Evolutionary conservation across 1,140 invertebrate genomes (phyloP).

Genomic region (Aphaenogaster floridana): DNA sequence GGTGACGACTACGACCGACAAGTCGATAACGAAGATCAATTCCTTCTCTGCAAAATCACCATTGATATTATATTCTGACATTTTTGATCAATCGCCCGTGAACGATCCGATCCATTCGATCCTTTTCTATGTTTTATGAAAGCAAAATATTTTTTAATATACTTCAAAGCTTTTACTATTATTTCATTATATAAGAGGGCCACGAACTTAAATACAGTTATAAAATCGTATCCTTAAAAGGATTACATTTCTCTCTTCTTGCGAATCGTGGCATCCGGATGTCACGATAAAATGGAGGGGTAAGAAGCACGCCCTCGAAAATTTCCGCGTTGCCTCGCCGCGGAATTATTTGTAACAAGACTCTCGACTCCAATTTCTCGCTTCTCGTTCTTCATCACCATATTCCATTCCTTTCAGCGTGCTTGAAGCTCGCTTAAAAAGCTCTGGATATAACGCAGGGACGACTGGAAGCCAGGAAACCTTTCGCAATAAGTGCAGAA

Average conservation of each 20-base stretch:
- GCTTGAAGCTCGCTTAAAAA: conserved; percentile 46
- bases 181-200: not conserved
- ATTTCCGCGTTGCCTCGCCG: conserved; percentile 40
- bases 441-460: conserved; percentile 19
- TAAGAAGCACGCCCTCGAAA: conserved; percentile 51
- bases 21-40: conserved; percentile 16
- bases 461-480: not conserved
- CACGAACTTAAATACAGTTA: conserved; percentile 28
- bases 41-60: not conserved
- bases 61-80: not conserved
- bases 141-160: not conserved
- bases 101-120: not conserved
- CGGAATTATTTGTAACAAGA: conserved; percentile 60
- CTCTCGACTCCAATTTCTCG: conserved; percentile 60
- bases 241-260: conserved; percentile 21
- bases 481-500: conserved; percentile 4
- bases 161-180: not conserved
- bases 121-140: not conserved
- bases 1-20: not conserved
- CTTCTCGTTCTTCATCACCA: conserved; percentile 23
- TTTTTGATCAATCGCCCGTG: not conserved
- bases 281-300: conserved; percentile 22
- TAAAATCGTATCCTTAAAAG: conserved; percentile 5
- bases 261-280: conserved; percentile 10
- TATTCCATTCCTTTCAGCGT: conserved; percentile 42